Base-by-base conservation (phyloP, 2,797 vertebrate genomes). In the Myripristis jacobus region DNA sequence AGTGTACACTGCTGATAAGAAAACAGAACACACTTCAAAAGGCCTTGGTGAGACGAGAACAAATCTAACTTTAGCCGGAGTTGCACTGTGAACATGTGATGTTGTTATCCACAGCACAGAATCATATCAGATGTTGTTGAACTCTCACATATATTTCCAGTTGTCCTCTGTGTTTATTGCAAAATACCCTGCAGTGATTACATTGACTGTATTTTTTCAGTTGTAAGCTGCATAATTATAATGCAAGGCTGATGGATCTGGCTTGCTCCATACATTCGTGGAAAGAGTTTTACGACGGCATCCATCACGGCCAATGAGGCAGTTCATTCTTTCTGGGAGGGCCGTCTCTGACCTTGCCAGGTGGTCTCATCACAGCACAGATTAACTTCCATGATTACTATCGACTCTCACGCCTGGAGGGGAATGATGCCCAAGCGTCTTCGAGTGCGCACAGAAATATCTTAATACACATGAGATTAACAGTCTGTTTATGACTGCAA, bases 311-410 rank as follows among this genome's bases (percentile, higher is more conserved):
- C 48, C 76, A 50, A 65, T 74, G 70, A 85, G 70, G 78, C 36
- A 18, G 0, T 50, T 73, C 65, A 24, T 73, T 78, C 67, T 73
- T 81, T 61, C 75, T 41, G 70, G 22, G 65, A 70, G 67, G 66
- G 66, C 51, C 53, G 54, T 9, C 12, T 70, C 70, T 88, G 87
- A 92, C 88, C 88, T 89, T 88, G 88, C 64, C 82, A 82, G 82
- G 81, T 85, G 80, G 78, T 74, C 73, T 82, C 85, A 88, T 87
- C 72, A 73, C 71, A 81, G 77, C 77, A 7, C 77, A 88, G 84
- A 90, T 91, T 88, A 86, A 79, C 84, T 75, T 71, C 60, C 64
- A 80, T 77, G 86, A 89, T 85, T 68, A 82, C 73, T 77, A 75
- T 83, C 71, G 24, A 67, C 71, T 75, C 55, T 54, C 38, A 76